Evolutionary conservation across 2,113 vertebrate species (phyloP).

Genomic region (Rhizomys pruinosus): DNA sequence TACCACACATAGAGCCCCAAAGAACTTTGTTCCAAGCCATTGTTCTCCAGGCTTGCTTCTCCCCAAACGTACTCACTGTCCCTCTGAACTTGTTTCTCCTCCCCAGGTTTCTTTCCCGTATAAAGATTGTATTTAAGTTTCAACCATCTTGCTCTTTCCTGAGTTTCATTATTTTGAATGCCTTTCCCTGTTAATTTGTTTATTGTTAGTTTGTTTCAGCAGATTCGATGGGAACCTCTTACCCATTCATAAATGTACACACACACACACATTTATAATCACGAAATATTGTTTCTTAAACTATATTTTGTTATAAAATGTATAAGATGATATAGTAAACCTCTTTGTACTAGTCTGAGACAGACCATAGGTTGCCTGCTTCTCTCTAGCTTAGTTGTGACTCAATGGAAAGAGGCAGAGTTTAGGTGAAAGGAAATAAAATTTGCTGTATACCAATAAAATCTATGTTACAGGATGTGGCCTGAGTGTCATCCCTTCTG

Average conservation of each 20-base stretch:
- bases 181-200: not conserved
- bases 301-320: slow-evolving; percentile 9
- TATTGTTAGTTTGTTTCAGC: not conserved
- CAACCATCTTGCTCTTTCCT: not conserved
- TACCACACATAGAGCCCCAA: not conserved
- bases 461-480: not conserved
- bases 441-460: not conserved
- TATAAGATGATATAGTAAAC: not conserved
- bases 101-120: not conserved
- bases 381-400: slow-evolving; percentile 35
- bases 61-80: no score
- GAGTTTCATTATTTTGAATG: not conserved
- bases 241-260: not conserved
- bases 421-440: slow-evolving; percentile 53
- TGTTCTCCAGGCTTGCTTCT: not conserved
- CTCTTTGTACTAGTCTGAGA: not conserved
- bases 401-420: not conserved
- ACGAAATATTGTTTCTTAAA: not conserved
- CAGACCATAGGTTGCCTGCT: not conserved
- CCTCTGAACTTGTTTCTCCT: not conserved
- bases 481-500: not conserved
- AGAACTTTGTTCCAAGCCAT: not conserved
- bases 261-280: not conserved
- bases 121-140: not conserved
- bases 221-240: not conserved